Conservation (phyloP, 35 echinoderm and acorn worm genomes). For the Patiria miniata region DNA sequence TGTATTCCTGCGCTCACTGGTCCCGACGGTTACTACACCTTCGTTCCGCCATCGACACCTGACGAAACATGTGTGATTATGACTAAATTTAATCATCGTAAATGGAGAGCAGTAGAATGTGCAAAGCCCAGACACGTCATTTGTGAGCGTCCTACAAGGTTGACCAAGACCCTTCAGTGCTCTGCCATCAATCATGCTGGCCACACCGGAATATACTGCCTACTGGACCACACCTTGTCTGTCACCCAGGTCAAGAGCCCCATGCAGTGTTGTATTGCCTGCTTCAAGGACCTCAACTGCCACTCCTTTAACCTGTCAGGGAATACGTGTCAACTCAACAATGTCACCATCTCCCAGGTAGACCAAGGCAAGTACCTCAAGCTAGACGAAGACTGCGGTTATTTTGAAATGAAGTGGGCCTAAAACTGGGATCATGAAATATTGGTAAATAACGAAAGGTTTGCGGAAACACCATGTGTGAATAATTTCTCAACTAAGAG, state of each 20-base stretch:
- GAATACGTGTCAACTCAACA: constrained; percentile 12
- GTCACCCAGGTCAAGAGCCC: background rate
- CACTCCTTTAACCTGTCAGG: constrained; percentile 10
- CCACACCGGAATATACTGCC: background rate
- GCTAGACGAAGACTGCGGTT: background rate
- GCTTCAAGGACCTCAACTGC: background rate
- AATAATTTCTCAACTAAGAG: too few relatives aligned
- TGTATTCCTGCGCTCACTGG: background rate
- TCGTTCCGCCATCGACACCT: background rate
- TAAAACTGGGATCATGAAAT: too few relatives aligned
- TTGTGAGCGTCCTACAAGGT: background rate
- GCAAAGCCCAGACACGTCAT: background rate
- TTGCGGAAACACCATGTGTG: too few relatives aligned
- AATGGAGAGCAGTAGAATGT: background rate
- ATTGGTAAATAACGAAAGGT: too few relatives aligned
- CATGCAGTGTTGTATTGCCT: background rate
- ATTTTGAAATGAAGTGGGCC: background rate
- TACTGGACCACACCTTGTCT: background rate
- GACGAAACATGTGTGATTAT: background rate
- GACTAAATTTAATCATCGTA: background rate
- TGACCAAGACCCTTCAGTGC: background rate
- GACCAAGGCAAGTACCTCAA: background rate
- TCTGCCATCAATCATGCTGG: background rate
- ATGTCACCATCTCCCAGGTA: constrained; percentile 19
- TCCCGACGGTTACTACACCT: background rate